phyloP scores from a whole-genome alignment of 2,888 invertebrate species.

The Octonoba sinensis region DNA sequence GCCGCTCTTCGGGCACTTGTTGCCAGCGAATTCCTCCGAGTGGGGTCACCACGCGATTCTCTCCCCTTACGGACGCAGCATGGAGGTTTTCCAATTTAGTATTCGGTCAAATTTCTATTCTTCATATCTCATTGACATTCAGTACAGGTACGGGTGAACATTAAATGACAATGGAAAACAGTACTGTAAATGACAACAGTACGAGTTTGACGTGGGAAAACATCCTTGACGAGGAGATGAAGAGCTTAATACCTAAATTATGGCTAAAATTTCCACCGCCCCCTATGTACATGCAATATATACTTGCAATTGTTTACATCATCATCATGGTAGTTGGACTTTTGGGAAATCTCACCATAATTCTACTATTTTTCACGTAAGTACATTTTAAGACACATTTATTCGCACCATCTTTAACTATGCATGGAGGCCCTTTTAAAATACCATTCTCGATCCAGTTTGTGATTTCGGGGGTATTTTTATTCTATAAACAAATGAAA shows the following conservation, averaged over 20 bases:
- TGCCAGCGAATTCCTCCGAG: background rate
- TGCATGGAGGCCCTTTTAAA: too few species aligned
- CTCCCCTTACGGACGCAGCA: too few species aligned
- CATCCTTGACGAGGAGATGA: conserved; percentile 74
- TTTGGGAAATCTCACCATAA: conserved; percentile 80
- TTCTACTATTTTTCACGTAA: conserved; percentile 82
- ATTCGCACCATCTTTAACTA: too few species aligned
- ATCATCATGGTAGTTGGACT: conserved; percentile 79
- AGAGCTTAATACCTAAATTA: conserved; percentile 77
- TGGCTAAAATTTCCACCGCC: conserved; percentile 82
- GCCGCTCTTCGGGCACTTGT: background rate
- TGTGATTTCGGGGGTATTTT: too few species aligned
- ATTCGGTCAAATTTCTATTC: too few species aligned
- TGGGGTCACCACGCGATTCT: too few species aligned
- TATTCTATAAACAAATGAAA: too few species aligned
- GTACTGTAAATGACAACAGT: background rate
- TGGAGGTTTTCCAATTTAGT: too few species aligned
- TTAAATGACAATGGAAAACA: background rate
- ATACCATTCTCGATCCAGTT: too few species aligned
- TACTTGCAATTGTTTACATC: conserved; percentile 77
- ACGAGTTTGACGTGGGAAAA: conserved; percentile 20
- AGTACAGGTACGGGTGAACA: too few species aligned
- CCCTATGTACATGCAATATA: conserved; percentile 75
- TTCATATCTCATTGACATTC: too few species aligned
- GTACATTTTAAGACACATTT: conserved; percentile 67